These are phyloP conservation scores for Nomada fabriciana DNA, from an alignment of 2,888 invertebrate species.

Conservation along the genomic window DNA sequence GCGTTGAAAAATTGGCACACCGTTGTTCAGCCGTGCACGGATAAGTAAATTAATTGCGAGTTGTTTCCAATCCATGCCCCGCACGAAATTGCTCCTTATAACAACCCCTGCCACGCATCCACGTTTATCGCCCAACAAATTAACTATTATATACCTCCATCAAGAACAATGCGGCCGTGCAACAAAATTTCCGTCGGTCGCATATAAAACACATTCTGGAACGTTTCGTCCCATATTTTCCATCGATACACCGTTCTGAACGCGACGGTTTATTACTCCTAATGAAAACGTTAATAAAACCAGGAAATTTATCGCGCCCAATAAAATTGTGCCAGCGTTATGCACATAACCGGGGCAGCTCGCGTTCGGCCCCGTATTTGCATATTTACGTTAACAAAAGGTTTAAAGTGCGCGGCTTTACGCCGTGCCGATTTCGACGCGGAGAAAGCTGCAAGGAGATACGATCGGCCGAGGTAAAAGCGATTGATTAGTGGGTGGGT, in stretches of 20 bases:
- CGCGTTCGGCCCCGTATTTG: neutral
- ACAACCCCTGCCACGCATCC: neutral
- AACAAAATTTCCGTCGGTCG: neutral
- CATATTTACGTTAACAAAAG: constrained; percentile 15
- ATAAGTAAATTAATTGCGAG: too few species aligned
- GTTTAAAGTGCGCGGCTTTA: neutral
- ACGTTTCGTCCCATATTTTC: neutral
- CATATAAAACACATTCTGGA: neutral
- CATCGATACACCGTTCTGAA: neutral
- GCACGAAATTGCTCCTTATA: too few species aligned
- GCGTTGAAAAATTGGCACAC: too few species aligned
- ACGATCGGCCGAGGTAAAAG: constrained; percentile 23
- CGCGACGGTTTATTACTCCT: neutral
- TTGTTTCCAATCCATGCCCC: too few species aligned
- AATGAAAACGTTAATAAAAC: neutral
- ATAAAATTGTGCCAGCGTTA: neutral
- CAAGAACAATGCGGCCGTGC: neutral
- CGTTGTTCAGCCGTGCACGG: too few species aligned
- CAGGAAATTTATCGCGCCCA: neutral
- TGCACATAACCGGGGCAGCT: neutral
- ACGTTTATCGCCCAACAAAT: neutral
- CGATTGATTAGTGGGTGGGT: constrained; percentile 65
- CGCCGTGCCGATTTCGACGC: constrained; percentile 5
- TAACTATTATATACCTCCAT: neutral
- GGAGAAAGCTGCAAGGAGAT: constrained; percentile 29